These are phyloP conservation scores for Sylvia atricapilla DNA, from an alignment of 2,113 vertebrate species.

Conservation along the genomic window DNA sequence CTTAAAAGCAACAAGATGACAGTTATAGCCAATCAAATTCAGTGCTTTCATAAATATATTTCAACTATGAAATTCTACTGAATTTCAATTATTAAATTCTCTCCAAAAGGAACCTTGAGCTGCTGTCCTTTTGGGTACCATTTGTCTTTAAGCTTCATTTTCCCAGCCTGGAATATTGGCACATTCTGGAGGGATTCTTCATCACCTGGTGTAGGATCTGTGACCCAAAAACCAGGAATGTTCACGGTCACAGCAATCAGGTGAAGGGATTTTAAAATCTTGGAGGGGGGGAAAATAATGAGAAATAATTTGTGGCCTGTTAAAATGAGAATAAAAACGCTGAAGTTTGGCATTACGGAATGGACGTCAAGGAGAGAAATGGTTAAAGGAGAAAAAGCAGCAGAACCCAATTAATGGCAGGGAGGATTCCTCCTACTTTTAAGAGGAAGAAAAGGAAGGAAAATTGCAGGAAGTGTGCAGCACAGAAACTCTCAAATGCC, in stretches of 20 bases:
- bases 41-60: neutral
- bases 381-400: neutral
- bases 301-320: neutral
- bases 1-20: neutral
- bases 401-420: neutral
- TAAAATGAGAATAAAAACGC: neutral
- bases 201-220: neutral
- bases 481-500: neutral
- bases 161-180: conserved; percentile 5
- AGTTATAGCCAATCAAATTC: neutral
- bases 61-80: neutral
- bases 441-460: neutral
- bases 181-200: neutral
- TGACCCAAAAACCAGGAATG: conserved; percentile 33
- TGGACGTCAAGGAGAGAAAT: accelerated
- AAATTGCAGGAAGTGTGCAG: neutral
- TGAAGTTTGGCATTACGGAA: neutral
- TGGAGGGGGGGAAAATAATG: neutral
- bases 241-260: neutral
- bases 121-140: conserved; percentile 72
- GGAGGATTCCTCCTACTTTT: neutral
- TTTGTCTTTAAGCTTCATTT: conserved; percentile 55
- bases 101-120: conserved; percentile 67
- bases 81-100: neutral
- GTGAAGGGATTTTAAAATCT: neutral